These are phyloP conservation scores for Laothoe populi DNA, from an alignment of 2,888 invertebrate genomes.

Conservation along the genomic window DNA sequence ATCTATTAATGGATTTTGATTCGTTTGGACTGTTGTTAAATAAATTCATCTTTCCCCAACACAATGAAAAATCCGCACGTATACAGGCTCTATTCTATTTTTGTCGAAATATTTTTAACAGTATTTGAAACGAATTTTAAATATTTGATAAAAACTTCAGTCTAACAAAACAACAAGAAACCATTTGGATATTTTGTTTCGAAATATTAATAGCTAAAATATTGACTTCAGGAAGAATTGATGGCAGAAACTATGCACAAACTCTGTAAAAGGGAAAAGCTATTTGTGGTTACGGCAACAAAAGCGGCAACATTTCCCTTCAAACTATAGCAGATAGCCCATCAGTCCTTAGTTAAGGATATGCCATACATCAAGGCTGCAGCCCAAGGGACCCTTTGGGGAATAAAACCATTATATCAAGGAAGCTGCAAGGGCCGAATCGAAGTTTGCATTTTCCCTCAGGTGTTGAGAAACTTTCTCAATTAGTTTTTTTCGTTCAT, in stretches of 20 bases:
- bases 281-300: conserved; percentile 4
- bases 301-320: conserved; percentile 7
- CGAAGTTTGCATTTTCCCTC: conserved; percentile 10
- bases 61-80: too few relatives aligned
- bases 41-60: too few relatives aligned
- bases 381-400: background rate
- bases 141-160: too few relatives aligned
- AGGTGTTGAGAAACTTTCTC: conserved; percentile 11
- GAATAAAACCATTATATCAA: background rate
- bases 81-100: too few relatives aligned
- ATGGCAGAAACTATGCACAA: too few relatives aligned
- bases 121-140: too few relatives aligned
- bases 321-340: background rate
- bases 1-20: too few relatives aligned
- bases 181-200: too few relatives aligned
- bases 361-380: conserved; percentile 1
- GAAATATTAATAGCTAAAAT: background rate
- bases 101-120: too few relatives aligned
- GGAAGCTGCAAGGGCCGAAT: background rate
- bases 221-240: too few relatives aligned
- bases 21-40: too few relatives aligned
- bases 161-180: too few relatives aligned
- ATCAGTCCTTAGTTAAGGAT: conserved; percentile 12
- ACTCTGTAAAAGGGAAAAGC: background rate
- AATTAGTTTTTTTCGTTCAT: conserved; percentile 19